A percentile compares a stretch with the other conserved stretches of the same genome.
Evolutionary conservation across 2,797 vertebrate species (phyloP).

Genomic region (Aplochiton taeniatus): DNA sequence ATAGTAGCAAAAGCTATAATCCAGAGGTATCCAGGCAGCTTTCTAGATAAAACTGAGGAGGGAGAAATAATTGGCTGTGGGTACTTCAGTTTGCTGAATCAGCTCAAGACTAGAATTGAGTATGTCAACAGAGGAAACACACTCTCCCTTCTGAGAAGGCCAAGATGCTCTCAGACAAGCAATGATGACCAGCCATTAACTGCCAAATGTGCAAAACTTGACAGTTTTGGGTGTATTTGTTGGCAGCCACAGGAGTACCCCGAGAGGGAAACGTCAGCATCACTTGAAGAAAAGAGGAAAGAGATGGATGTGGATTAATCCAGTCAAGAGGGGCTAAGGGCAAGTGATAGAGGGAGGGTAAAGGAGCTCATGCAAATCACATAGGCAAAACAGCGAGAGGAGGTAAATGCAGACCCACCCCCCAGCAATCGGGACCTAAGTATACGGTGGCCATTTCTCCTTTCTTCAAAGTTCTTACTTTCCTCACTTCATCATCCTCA

Average conservation of each 20-base stretch:
- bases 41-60: slow-evolving; percentile 14
- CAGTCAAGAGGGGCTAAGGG: not conserved
- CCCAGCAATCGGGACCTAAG: slow-evolving; percentile 2
- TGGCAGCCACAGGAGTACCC: slow-evolving; percentile 8
- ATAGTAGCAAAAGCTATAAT: slow-evolving; percentile 17
- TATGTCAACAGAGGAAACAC: slow-evolving; percentile 12
- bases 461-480: not conserved
- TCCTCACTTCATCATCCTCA: slow-evolving; percentile 13
- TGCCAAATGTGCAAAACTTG: not conserved
- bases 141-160: slow-evolving; percentile 6
- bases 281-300: not conserved
- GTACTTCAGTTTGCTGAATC: slow-evolving; percentile 5
- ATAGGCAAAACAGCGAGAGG: slow-evolving; percentile 1
- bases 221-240: slow-evolving; percentile 7
- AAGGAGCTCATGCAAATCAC: slow-evolving; percentile 5
- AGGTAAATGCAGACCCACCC: not conserved
- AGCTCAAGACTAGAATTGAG: slow-evolving; percentile 19
- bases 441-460: slow-evolving; percentile 1
- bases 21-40: not conserved
- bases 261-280: slow-evolving; percentile 1
- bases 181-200: not conserved
- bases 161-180: not conserved
- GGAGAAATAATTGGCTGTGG: slow-evolving; percentile 12
- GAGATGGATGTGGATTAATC: slow-evolving; percentile 1
- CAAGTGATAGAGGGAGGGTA: not conserved